Base-by-base conservation (phyloP, 2,888 invertebrate genomes). In the Deladenus siricidicola region DNA sequence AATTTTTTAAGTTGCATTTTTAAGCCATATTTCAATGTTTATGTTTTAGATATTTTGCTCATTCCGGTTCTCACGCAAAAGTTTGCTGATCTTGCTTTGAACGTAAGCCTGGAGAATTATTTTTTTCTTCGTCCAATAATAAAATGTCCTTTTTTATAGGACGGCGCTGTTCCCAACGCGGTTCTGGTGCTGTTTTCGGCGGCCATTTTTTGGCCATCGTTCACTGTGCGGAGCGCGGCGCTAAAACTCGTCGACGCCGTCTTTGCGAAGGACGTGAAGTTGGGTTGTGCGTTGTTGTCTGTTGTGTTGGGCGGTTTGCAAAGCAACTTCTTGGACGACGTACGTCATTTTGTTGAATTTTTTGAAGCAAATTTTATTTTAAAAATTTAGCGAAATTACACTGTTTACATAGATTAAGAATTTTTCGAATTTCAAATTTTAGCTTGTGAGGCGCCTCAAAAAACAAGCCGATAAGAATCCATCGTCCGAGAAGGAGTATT, bases 181-280 rank as follows among this genome's bases (percentile, higher is more conserved):
- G 53, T 39, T n/a, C 53, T 53, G 19, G 28, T 34, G n/a, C 30
- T 64, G 21, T 51, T 64, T 0, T 45, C 54, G 17, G 45, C 51
- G 2, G 39, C 58, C n/a, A 26, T 58, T 24, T 50, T 66, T 28
- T 64, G 64, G 64, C 64, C 64, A 19, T 45, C 34, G 29, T 54
- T 58, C 59, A n/a, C 17, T 1, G 58, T 64, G n/a, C 63, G 64
- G 34, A 47, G 29, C 17, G 23, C 26, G 10, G 58, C 64, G 17
- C 34, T 52, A 8, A 50, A 65, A 6, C n/a, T 34, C 17, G 21
- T 62, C 21, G 28, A 47, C 23, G 14, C 39, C 6, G 23, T 17
- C 17, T 8, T 34, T 28, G 44, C 19, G n/a, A 34, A 61, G 23
- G 34, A 26, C 17, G 43, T 59, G 17, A 42, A 49, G 51, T 49